Conservation (phyloP, 2,888 invertebrate genomes). For the Lomographa bimaculata region DNA sequence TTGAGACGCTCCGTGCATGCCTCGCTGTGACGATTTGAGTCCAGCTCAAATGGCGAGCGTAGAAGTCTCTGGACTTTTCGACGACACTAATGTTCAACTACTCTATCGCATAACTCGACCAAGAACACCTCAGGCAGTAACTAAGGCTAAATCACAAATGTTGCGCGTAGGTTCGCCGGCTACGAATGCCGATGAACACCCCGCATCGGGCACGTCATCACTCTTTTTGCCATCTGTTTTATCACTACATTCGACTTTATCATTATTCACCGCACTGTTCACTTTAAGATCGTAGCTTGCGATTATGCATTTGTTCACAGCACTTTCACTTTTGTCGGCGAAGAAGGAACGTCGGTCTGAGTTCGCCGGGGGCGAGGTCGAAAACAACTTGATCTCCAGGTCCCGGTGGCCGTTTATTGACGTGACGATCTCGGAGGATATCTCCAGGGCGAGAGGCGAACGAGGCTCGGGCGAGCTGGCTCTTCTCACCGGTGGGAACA, state of each 20-base stretch:
- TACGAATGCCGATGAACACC: slow-evolving; percentile 59
- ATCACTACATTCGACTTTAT: slow-evolving; percentile 60
- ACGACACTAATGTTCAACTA: slow-evolving; percentile 61
- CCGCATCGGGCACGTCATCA: slow-evolving; percentile 66
- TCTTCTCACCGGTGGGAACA: slow-evolving; percentile 71
- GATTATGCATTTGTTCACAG: slow-evolving; percentile 68
- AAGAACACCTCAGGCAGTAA: slow-evolving; percentile 75
- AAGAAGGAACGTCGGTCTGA: slow-evolving; percentile 75
- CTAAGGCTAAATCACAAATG: slow-evolving; percentile 82
- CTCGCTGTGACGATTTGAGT: slow-evolving; percentile 78
- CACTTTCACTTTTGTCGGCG: slow-evolving; percentile 80
- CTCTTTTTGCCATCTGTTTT: slow-evolving; percentile 61
- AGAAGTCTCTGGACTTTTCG: slow-evolving; percentile 61
- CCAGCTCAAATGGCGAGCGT: slow-evolving; percentile 80
- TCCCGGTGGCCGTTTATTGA: slow-evolving; percentile 90
- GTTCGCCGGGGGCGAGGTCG: slow-evolving; percentile 82
- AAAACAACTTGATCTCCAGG: slow-evolving; percentile 91
- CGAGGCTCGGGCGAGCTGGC: slow-evolving; percentile 70
- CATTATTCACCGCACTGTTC: slow-evolving; percentile 73
- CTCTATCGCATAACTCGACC: slow-evolving; percentile 54
- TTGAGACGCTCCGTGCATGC: slow-evolving; percentile 74
- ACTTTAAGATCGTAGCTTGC: slow-evolving; percentile 64
- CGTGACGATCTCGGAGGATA: slow-evolving; percentile 90
- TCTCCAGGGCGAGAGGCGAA: slow-evolving; percentile 83
- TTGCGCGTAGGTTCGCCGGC: slow-evolving; percentile 64